Conservation (phyloP, 2,113 vertebrate genomes). For the Columba livia region DNA sequence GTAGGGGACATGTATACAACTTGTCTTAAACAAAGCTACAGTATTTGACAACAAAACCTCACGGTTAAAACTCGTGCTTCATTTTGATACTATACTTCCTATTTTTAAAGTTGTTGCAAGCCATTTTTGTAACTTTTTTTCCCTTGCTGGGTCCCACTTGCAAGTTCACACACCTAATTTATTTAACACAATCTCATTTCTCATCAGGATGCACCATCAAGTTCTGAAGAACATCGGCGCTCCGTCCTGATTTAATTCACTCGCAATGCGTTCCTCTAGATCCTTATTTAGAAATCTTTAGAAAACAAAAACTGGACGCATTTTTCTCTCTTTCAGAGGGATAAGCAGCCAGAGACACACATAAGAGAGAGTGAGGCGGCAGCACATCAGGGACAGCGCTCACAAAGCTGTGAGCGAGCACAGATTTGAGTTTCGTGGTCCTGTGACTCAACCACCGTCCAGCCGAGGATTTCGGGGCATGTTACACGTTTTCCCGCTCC, state of each 20-base stretch:
- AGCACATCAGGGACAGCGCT: not conserved
- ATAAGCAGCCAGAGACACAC: not conserved
- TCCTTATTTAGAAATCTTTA: not conserved
- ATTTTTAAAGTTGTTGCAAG: not conserved
- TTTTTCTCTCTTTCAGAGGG: not conserved
- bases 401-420: too few species aligned
- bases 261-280: not conserved
- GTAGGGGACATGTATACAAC: too few species aligned
- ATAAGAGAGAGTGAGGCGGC: not conserved
- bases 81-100: not conserved
- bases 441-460: not conserved
- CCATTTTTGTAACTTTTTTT: not conserved
- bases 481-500: accelerated
- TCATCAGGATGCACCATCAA: not conserved
- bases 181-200: not conserved
- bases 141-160: not conserved
- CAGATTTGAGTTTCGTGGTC: not conserved
- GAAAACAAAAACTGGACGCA: not conserved
- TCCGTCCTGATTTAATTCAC: not conserved
- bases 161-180: not conserved
- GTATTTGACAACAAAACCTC: too few species aligned
- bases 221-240: not conserved
- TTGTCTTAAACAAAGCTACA: too few species aligned
- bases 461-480: not conserved
- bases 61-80: not conserved